Percentiles rank a stretch among this genome's conserved stretches.
Evolutionary conservation across 2,888 invertebrate species (phyloP).

Genomic region (Villa cingulata): DNA sequence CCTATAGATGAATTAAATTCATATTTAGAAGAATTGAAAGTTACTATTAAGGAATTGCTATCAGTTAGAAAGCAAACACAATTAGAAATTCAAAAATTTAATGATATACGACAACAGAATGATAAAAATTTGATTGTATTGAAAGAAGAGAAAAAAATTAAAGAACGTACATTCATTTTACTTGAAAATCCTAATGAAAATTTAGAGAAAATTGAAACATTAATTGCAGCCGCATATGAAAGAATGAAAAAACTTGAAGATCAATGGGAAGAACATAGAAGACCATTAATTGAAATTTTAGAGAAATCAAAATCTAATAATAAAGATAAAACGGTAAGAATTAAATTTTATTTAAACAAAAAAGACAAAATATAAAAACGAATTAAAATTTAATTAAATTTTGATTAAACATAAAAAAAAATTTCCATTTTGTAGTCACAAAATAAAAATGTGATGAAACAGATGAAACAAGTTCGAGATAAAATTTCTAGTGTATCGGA

Average conservation of each 20-base stretch:
- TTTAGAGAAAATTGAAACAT: slow-evolving; percentile 41
- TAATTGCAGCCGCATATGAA: slow-evolving; percentile 48
- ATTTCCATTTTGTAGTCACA: slow-evolving; percentile 2
- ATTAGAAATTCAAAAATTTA: slow-evolving; percentile 17
- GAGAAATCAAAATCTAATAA: slow-evolving; percentile 30
- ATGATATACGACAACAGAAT: slow-evolving; percentile 29
- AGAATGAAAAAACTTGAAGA: slow-evolving; percentile 48
- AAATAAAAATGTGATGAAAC: slow-evolving; percentile 13
- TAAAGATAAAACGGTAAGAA: slow-evolving; percentile 22
- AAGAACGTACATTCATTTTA: slow-evolving; percentile 47
- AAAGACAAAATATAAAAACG: too few species aligned
- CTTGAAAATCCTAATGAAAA: slow-evolving; percentile 50
- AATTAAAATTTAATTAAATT: too few species aligned
- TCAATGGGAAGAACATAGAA: slow-evolving; percentile 61
- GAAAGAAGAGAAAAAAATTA: slow-evolving; percentile 38
- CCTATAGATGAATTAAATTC: slow-evolving; percentile 14
- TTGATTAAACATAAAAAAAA: neutral
- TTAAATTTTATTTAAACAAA: too few species aligned
- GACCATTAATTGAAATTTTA: slow-evolving; percentile 46
- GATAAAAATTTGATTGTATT: slow-evolving; percentile 31
- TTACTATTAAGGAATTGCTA: slow-evolving; percentile 30
- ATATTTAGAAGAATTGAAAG: slow-evolving; percentile 28
- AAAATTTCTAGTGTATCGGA: slow-evolving; percentile 33
- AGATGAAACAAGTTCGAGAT: slow-evolving; percentile 19
- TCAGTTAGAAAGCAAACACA: slow-evolving; percentile 18